These are phyloP conservation scores for Scaptomyza caliginosa DNA, from an alignment of 2,888 invertebrate genomes.

Conservation along the genomic window DNA sequence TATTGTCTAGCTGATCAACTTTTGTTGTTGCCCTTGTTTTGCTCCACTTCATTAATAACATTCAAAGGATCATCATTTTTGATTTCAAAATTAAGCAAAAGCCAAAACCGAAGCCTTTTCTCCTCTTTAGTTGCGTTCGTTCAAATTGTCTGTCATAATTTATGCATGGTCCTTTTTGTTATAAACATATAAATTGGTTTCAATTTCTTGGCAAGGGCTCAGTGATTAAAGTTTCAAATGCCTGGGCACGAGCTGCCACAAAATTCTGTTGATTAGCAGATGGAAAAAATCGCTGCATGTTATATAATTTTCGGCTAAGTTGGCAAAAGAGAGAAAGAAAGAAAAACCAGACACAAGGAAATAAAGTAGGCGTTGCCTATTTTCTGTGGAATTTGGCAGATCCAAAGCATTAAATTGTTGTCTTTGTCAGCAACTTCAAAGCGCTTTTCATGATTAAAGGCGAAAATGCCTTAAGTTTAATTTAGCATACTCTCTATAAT, in stretches of 20 bases:
- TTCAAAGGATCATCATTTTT: constrained; percentile 7
- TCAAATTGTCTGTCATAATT: no score
- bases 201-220: constrained; percentile 6
- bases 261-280: constrained; percentile 26
- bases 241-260: constrained; percentile 6
- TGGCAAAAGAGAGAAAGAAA: no score
- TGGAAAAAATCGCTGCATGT: constrained; percentile 12
- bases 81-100: no score
- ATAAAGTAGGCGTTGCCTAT: not conserved
- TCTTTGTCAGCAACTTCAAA: constrained; percentile 46
- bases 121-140: no score
- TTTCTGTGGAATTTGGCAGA: constrained; percentile 2
- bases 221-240: constrained; percentile 50
- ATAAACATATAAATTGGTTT: constrained; percentile 22
- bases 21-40: constrained; percentile 9
- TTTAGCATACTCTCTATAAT: constrained; percentile 5
- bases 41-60: constrained; percentile 1
- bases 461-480: not conserved
- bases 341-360: constrained; percentile 1
- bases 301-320: constrained; percentile 32
- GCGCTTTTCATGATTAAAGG: constrained; percentile 28
- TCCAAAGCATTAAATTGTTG: constrained; percentile 11
- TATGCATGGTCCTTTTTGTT: constrained; percentile 11
- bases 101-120: no score
- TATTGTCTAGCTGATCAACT: constrained; percentile 3